Evolutionary conservation across 2,888 invertebrate genomes (phyloP).

Genomic region (Gandaritis pyraliata): DNA sequence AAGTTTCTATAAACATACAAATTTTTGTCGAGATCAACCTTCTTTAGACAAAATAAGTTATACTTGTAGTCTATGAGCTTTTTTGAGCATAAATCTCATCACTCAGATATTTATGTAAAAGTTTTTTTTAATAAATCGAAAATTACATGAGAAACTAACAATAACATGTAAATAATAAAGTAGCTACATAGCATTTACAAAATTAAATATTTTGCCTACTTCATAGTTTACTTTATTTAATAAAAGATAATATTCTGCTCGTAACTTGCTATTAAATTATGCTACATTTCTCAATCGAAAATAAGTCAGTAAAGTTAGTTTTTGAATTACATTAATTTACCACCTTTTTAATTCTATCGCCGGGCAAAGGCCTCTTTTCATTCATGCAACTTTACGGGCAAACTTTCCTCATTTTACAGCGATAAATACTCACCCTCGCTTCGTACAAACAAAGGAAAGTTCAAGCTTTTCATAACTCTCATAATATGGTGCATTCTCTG

Average conservation of each 20-base stretch:
- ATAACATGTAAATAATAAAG: too few relatives aligned
- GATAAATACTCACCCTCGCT: slow-evolving; percentile 37
- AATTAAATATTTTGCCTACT: too few relatives aligned
- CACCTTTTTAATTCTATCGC: slow-evolving; percentile 4
- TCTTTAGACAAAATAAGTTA: neutral
- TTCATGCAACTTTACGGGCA: slow-evolving; percentile 7
- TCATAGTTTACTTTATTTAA: too few relatives aligned
- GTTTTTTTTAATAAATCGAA: too few relatives aligned
- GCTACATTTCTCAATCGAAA: too few relatives aligned
- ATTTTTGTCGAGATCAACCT: neutral
- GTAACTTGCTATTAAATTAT: too few relatives aligned
- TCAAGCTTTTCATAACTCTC: slow-evolving; percentile 52
- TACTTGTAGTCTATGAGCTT: too few relatives aligned
- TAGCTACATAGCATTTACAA: too few relatives aligned
- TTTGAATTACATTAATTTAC: neutral
- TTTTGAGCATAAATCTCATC: too few relatives aligned
- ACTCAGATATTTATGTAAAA: too few relatives aligned
- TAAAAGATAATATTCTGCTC: too few relatives aligned
- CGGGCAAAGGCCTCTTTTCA: slow-evolving; percentile 6
- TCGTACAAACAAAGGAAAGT: slow-evolving; percentile 51
- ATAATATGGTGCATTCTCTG: slow-evolving; percentile 28
- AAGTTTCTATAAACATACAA: neutral
- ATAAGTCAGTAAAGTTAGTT: neutral
- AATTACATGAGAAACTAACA: too few relatives aligned
- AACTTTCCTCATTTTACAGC: slow-evolving; percentile 26